Evolutionary conservation across 2,797 vertebrate species (phyloP).

Genomic region (Sebastes diploproa): DNA sequence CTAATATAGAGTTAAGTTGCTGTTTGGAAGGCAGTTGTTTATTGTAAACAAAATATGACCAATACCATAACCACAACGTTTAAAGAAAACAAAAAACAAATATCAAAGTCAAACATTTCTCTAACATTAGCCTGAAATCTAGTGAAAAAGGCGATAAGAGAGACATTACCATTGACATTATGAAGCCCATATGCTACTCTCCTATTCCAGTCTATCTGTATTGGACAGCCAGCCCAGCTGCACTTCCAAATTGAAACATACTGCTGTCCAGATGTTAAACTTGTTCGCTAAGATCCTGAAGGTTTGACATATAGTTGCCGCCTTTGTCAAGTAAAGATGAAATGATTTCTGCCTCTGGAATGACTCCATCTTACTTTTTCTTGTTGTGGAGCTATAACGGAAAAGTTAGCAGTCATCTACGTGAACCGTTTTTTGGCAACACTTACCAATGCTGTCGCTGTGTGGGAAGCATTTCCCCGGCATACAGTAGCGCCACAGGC

Average conservation of each 20-base stretch:
- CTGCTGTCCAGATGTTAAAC: background rate
- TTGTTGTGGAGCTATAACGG: background rate
- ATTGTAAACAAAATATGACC: background rate
- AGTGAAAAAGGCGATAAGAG: background rate
- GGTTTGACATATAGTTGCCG: background rate
- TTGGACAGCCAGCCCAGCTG: background rate
- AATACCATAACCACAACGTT: background rate
- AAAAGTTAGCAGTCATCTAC: background rate
- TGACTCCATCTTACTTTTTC: background rate
- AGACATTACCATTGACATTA: background rate
- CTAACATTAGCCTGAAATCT: background rate
- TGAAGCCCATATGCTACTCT: background rate
- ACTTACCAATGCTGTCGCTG: slow-evolving; percentile 76
- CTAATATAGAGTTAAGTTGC: background rate
- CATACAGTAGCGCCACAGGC: slow-evolving; percentile 80
- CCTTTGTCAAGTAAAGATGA: background rate
- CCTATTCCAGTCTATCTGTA: background rate
- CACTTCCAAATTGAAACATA: background rate
- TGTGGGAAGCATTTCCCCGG: slow-evolving; percentile 79
- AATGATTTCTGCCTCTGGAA: background rate
- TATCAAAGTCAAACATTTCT: no score
- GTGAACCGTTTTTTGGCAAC: background rate
- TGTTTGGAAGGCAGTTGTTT: background rate
- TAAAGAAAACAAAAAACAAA: no score
- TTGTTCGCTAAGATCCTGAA: background rate